Conservation (phyloP, 2,888 invertebrate genomes). For the Andrena fulva region DNA sequence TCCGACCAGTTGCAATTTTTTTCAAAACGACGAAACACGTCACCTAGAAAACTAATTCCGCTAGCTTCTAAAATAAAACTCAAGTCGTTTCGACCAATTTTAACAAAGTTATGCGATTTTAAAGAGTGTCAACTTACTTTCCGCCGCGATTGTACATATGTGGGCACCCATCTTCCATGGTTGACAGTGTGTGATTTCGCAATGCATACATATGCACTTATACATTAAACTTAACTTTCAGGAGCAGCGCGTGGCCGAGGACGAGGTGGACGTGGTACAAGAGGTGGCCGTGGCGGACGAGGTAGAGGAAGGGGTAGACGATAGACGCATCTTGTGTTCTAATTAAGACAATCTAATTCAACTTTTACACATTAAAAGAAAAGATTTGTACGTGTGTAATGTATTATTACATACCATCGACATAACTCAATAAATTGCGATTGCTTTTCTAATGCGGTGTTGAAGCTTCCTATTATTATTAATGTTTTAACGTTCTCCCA, state of each 20-base stretch:
- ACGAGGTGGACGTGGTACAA: slow-evolving; percentile 90
- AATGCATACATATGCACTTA: neutral
- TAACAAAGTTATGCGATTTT: no score
- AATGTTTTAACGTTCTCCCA: no score
- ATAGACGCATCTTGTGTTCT: slow-evolving; percentile 73
- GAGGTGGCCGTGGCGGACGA: slow-evolving; percentile 90
- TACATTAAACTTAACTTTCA: slow-evolving; percentile 55
- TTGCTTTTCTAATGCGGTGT: slow-evolving; percentile 60
- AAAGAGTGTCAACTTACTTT: no score
- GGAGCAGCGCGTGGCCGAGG: slow-evolving; percentile 89
- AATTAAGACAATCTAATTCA: slow-evolving; percentile 37
- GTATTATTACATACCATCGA: slow-evolving; percentile 17
- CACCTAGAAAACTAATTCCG: no score
- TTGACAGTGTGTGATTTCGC: no score
- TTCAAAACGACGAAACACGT: no score
- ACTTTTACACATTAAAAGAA: slow-evolving; percentile 45
- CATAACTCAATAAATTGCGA: slow-evolving; percentile 42
- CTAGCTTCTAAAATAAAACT: no score
- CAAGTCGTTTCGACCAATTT: no score
- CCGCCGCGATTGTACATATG: no score
- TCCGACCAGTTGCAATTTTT: no score
- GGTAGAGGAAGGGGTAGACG: slow-evolving; percentile 88
- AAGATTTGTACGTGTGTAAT: slow-evolving; percentile 12
- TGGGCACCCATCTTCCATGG: no score
- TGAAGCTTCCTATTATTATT: neutral